These are phyloP conservation scores for Erpobdella octoculata DNA, from an alignment of 2,888 invertebrate genomes.

Conservation along the genomic window DNA sequence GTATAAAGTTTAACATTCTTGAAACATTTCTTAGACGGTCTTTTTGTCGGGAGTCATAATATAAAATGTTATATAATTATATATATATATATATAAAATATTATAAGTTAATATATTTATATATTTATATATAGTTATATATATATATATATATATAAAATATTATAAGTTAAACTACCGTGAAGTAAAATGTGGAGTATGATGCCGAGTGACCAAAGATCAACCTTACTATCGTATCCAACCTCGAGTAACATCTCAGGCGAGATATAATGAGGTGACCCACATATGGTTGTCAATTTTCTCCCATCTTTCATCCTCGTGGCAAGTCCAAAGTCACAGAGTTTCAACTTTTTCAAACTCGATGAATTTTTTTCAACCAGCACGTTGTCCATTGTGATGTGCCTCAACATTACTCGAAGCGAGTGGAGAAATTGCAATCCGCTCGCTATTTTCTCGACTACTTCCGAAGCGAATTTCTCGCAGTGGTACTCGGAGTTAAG, in stretches of 20 bases:
- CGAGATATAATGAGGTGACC: slow-evolving; percentile 13
- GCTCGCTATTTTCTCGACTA: neutral
- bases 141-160: too few species aligned
- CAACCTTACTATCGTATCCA: slow-evolving; percentile 20
- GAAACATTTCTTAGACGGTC: too few species aligned
- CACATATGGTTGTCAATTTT: slow-evolving; percentile 9
- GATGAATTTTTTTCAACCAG: neutral
- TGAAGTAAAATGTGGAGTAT: slow-evolving; percentile 16
- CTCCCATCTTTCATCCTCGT: slow-evolving; percentile 10
- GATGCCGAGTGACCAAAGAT: slow-evolving; percentile 20
- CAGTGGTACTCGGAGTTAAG: slow-evolving; percentile 1
- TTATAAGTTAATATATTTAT: too few species aligned
- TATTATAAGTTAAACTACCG: too few species aligned
- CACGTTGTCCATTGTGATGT: slow-evolving; percentile 21
- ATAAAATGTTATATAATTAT: too few species aligned
- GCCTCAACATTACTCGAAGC: neutral
- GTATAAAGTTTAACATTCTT: too few species aligned
- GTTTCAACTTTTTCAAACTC: neutral
- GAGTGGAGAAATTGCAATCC: slow-evolving; percentile 4
- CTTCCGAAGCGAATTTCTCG: slow-evolving; percentile 13
- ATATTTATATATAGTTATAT: too few species aligned
- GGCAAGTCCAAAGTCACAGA: slow-evolving; percentile 23
- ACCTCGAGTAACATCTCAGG: slow-evolving; percentile 21
- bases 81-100: too few species aligned
- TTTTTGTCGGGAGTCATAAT: too few species aligned